phyloP scores from a whole-genome alignment of 2,797 vertebrate genomes.

The Falco concolor region DNA sequence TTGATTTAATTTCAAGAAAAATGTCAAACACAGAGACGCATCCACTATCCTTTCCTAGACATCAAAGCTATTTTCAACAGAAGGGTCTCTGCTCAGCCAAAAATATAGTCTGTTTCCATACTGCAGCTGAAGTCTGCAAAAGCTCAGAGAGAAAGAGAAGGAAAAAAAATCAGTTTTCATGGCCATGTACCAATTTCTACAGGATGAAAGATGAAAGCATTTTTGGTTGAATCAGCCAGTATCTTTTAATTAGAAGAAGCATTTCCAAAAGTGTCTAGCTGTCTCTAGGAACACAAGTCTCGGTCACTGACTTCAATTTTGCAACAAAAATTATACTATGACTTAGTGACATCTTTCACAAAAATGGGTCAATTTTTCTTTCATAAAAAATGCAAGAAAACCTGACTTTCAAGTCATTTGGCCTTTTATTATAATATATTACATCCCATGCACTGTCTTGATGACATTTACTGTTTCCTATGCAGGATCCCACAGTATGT shows the following conservation, averaged over 20 bases:
- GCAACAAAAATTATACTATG: conserved; percentile 35
- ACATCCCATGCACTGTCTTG: conserved; percentile 37
- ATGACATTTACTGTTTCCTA: conserved; percentile 58
- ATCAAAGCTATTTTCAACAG: conserved; percentile 58
- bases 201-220: conserved; percentile 55
- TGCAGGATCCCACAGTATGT: conserved; percentile 23
- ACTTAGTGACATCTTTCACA: conserved; percentile 53
- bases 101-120: conserved; percentile 56
- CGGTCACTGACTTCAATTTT: conserved; percentile 41
- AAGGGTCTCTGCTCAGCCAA: conserved; percentile 45
- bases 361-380: conserved; percentile 52
- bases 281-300: conserved; percentile 37
- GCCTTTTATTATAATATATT: conserved; percentile 65
- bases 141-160: background rate
- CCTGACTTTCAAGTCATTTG: conserved; percentile 57
- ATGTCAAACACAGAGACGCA: background rate
- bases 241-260: conserved; percentile 50
- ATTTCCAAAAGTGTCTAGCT: conserved; percentile 39
- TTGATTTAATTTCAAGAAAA: conserved; percentile 48
- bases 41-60: conserved; percentile 36
- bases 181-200: conserved; percentile 51
- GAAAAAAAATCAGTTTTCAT: conserved; percentile 25
- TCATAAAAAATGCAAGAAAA: conserved; percentile 65
- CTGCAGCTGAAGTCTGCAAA: conserved; percentile 41
- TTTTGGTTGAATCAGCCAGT: conserved; percentile 36